phyloP scores from a whole-genome alignment of 2,113 vertebrate species.

The Phyllostomus discolor region DNA sequence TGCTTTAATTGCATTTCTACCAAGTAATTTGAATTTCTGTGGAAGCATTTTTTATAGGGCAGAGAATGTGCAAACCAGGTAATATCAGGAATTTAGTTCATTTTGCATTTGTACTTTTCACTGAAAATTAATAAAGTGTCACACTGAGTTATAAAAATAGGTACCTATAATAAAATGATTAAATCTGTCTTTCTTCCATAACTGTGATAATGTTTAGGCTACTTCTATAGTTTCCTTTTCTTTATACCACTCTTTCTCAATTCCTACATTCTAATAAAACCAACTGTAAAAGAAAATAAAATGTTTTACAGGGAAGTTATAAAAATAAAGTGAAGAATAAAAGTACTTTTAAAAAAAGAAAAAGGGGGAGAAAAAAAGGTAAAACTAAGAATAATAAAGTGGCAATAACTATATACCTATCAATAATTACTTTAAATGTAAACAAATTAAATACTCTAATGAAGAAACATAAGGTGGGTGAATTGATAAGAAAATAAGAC shows the following conservation, averaged over 20 bases:
- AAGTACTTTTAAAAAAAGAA: not conserved
- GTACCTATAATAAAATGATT: not conserved
- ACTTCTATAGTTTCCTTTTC: not conserved
- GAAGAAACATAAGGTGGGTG: too few relatives aligned
- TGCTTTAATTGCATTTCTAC: not conserved
- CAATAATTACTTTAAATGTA: too few relatives aligned
- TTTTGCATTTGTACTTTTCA: not conserved
- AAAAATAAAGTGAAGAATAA: not conserved
- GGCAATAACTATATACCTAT: too few relatives aligned
- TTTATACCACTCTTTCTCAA: not conserved
- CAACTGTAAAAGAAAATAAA: not conserved
- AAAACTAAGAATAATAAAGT: too few relatives aligned
- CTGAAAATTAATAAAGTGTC: conserved; percentile 26
- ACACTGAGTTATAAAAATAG: not conserved
- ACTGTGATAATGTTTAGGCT: not conserved
- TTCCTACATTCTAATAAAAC: not conserved
- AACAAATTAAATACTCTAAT: too few relatives aligned
- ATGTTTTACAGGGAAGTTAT: not conserved
- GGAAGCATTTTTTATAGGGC: not conserved
- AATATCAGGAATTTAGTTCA: not conserved
- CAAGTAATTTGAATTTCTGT: conserved; percentile 24
- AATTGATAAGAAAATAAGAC: too few relatives aligned
- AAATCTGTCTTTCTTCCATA: not conserved
- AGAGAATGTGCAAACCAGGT: not conserved
- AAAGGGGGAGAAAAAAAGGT: too few relatives aligned